phyloP scores from a whole-genome alignment of 2,888 invertebrate genomes.

The Leptura quadrifasciata region DNA sequence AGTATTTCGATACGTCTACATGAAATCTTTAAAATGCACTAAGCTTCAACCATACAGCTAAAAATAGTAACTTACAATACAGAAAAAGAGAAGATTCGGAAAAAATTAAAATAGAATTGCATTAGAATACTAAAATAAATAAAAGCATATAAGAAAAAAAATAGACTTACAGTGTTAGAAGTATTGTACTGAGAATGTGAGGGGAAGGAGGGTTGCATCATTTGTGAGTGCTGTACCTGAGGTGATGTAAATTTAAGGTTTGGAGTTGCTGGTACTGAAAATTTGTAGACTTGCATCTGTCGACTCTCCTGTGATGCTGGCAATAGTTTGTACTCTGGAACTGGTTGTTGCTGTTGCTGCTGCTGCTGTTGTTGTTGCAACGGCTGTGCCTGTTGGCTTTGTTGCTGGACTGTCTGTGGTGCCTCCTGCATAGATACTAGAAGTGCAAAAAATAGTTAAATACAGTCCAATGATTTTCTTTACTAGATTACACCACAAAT shows the following conservation, averaged over 20 bases:
- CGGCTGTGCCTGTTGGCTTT: constrained; percentile 12
- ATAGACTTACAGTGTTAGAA: constrained; percentile 62
- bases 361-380: constrained; percentile 48
- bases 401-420: constrained; percentile 25
- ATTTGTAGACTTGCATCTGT: constrained; percentile 65
- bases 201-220: constrained; percentile 60
- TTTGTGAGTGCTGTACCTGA: constrained; percentile 62
- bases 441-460: constrained; percentile 5
- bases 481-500: no score
- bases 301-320: constrained; percentile 53
- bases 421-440: constrained; percentile 39
- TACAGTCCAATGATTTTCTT: neutral
- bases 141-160: constrained; percentile 17
- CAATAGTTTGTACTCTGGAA: constrained; percentile 60
- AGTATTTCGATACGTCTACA: no score
- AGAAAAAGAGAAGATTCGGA: no score
- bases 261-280: constrained; percentile 63
- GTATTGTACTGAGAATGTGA: constrained; percentile 61
- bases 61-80: no score
- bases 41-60: no score
- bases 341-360: constrained; percentile 56
- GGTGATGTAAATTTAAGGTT: constrained; percentile 69
- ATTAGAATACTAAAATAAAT: neutral
- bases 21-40: no score
- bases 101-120: no score